These are phyloP conservation scores for Actias luna DNA, from an alignment of 2,888 invertebrate genomes.

Conservation along the genomic window DNA sequence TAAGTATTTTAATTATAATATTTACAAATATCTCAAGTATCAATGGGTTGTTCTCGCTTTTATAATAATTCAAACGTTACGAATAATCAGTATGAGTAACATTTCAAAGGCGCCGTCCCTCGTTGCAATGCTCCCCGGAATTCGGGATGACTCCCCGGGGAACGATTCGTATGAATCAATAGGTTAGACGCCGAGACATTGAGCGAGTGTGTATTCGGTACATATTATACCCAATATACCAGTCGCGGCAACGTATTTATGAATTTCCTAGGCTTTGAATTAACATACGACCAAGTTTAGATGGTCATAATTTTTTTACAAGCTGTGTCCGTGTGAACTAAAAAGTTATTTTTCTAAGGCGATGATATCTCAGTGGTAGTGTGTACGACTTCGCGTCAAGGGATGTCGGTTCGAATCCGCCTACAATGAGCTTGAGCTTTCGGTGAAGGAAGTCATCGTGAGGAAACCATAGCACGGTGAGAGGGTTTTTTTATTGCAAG, in stretches of 20 bases:
- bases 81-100: neutral
- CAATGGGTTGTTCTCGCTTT: neutral
- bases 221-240: neutral
- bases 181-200: constrained; percentile 12
- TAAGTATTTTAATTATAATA: too few species aligned
- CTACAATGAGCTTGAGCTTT: too few species aligned
- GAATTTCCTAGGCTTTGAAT: neutral
- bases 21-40: neutral
- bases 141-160: constrained; percentile 14
- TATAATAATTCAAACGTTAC: neutral
- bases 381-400: too few species aligned
- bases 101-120: constrained; percentile 23
- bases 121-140: constrained; percentile 14
- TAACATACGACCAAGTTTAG: neutral
- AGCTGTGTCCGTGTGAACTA: too few species aligned
- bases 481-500: too few species aligned
- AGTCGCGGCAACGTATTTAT: neutral
- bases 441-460: too few species aligned
- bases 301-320: too few species aligned
- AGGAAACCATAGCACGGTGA: too few species aligned
- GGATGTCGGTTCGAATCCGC: too few species aligned
- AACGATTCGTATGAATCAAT: constrained; percentile 20
- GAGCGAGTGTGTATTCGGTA: neutral
- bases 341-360: too few species aligned
- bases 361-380: too few species aligned